These are phyloP conservation scores for Silurus asotus DNA, from an alignment of 2,113 vertebrate species.

Conservation along the genomic window DNA sequence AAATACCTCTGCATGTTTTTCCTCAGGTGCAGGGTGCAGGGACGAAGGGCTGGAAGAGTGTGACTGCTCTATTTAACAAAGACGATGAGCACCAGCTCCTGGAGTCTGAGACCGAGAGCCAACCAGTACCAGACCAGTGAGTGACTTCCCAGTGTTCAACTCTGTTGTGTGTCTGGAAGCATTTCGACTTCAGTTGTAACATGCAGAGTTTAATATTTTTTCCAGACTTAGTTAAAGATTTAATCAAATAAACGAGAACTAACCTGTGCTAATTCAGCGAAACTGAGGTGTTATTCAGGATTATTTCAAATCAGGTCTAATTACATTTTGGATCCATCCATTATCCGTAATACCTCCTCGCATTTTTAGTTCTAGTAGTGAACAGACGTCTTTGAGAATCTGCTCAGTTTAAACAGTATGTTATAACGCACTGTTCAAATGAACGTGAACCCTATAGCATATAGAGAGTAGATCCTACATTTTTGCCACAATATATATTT, in stretches of 20 bases:
- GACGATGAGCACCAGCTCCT: constrained; percentile 91
- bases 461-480: neutral
- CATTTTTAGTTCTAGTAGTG: neutral
- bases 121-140: constrained; percentile 83
- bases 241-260: neutral
- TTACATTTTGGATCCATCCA: neutral
- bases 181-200: neutral
- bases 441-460: neutral
- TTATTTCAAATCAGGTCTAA: neutral
- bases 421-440: no score
- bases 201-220: neutral
- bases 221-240: neutral
- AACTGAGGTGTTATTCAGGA: neutral
- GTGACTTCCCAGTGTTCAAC: constrained; percentile 55
- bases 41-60: constrained; percentile 83
- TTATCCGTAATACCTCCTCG: neutral
- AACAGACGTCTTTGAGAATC: neutral
- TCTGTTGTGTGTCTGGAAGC: neutral
- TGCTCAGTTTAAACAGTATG: neutral
- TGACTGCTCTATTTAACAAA: constrained; percentile 85
- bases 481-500: no score
- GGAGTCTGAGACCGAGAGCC: constrained; percentile 73
- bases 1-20: constrained; percentile 9
- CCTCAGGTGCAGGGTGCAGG: constrained; percentile 86
- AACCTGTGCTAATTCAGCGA: neutral